Base-by-base conservation (phyloP, 2,113 vertebrate species). In the Elaphurus davidianus region DNA sequence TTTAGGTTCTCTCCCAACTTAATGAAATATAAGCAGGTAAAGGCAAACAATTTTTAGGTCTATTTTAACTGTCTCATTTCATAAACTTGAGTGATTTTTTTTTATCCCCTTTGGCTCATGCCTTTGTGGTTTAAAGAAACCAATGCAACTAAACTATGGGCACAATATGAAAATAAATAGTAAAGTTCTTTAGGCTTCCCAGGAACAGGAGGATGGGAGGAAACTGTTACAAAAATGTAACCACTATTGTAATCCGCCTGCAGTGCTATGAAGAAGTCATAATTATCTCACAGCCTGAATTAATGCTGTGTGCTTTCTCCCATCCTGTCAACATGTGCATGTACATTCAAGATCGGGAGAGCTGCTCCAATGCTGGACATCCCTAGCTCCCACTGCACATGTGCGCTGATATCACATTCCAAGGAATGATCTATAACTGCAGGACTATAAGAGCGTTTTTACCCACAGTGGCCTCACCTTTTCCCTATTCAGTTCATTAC, bases 191-290 rank as follows among this genome's bases (percentile, higher is more conserved):
- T 90, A 93, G 97, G 90, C 96, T 98, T 98, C 94, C 97, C 2
- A 3, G 94, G 96, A 98, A 98, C 96, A 97, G 97, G 94, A 98
- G 95, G 96, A 96, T 93, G 88, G 97, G 94, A 98, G 97, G 97
- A 98, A 98, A 98, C 94, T 62, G 97, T 84, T 95, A 91, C 28
- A 98, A 93, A 98, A 97, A 98, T 94, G 96, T 98, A 98, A 98
- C 97, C 96, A 98, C 98, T 98, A 98, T 97, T 97, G 96, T 97
- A 97, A 98, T 97, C 43, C 76, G 96, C 96, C 97, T 94, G 97
- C 94, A 98, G 97, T 92, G 97, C 96, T 98, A 94, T 98, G 98
- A 98, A 98, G 98, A 98, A 98, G 97, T 98, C 98, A 94, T 98
- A 98, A 98, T 98, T 98, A 97, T 93, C 96, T 98, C 97, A 98